Base-by-base conservation (phyloP, 2,113 vertebrate genomes). In the Channa maculata region DNA sequence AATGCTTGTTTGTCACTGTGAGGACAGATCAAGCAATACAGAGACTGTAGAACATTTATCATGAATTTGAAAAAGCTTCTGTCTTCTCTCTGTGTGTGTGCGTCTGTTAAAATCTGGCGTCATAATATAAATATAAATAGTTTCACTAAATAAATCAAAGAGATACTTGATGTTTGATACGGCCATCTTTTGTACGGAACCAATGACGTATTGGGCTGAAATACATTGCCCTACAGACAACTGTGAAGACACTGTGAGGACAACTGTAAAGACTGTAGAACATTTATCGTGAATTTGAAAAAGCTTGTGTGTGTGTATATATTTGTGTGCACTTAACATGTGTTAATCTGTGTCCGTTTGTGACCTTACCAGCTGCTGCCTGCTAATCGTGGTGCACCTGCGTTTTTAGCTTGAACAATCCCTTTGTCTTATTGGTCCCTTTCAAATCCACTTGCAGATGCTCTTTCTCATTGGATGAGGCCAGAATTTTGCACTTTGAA, bases 361-460 rank as follows among this genome's bases (percentile, higher is more conserved):
- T 66, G 72, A 82, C 75, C 75, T 76, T 54, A 70, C 78, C 90
- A 92, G 89, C 92, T 91, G 92, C 92, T 78, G 80, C 64, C 43
- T 57, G 1, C 72, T 85, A 73, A 87, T 83, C 67, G 36, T 49
- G 75, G 45, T 88, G 82, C 91, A 92, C 91, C 91, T 92, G 92
- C 87, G 24, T 81, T 84, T 83, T 86, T 59, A 84, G 71, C 68
- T 34, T 38, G 78, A 68, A 15, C 80, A 66, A 66, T 70, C 82
- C 69, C 61, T 90, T 88, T 85, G 80, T 86, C 65, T 75, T 55
- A 75, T 85, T 84, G 85, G 84, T 76, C 78, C 66, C 24, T 86
- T 90, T 92, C 55, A 85, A 73, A 80, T 53, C 46, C 57, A 67
- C 61, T 86, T 66, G 44, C 81, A 86, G 73, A 86, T 73, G 63